A percentile compares a stretch with the other conserved stretches of the same genome.
These are phyloP conservation scores for Gambusia holbrooki DNA, from an alignment of 2,113 vertebrate species.

Conservation along the genomic window DNA sequence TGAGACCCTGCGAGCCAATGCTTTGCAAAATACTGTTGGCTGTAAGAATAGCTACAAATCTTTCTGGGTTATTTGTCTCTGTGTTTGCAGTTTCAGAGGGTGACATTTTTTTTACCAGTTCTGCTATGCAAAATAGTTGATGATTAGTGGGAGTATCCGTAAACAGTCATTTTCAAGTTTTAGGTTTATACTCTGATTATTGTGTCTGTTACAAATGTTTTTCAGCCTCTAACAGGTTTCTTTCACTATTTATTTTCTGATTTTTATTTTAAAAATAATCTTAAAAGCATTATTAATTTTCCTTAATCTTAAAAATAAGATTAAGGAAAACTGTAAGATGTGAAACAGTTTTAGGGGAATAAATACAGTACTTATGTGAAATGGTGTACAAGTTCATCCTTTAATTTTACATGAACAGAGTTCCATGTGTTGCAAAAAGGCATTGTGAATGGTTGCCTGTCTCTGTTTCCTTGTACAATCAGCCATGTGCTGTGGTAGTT, in stretches of 20 bases:
- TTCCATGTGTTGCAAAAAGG: constrained; percentile 10
- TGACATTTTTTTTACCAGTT: too few species aligned
- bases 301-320: background rate
- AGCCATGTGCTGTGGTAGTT: constrained; percentile 5
- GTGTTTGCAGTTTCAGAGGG: too few species aligned
- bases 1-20: too few species aligned
- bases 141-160: background rate
- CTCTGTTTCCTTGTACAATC: constrained; percentile 31
- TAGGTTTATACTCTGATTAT: background rate
- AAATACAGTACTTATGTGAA: background rate
- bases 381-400: background rate
- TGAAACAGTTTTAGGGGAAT: background rate
- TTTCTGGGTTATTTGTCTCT: too few species aligned
- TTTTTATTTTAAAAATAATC: background rate
- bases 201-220: too few species aligned
- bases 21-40: too few species aligned
- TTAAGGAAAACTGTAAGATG: background rate
- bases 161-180: background rate
- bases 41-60: too few species aligned
- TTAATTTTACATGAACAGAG: constrained; percentile 1
- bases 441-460: constrained; percentile 26
- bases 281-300: background rate
- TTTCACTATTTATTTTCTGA: background rate
- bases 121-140: background rate
- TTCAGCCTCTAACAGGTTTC: too few species aligned